phyloP scores from a whole-genome alignment of 2,888 invertebrate species.

The Timandra comae region DNA sequence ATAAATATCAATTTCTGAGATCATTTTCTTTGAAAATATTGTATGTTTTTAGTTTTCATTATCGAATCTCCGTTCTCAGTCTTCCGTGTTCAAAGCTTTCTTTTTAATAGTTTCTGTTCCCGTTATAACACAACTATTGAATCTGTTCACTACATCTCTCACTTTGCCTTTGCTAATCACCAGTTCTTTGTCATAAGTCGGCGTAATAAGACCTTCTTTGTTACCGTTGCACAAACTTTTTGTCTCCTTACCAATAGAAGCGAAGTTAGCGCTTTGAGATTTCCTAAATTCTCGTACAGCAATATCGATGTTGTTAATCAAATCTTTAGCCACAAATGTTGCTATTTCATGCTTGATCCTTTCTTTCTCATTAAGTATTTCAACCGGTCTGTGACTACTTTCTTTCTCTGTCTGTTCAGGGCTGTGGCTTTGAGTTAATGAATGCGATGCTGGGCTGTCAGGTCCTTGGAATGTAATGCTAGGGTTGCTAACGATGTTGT shows the following conservation, averaged over 20 bases:
- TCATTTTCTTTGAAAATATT: too few species aligned
- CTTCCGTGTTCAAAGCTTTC: slow-evolving; percentile 43
- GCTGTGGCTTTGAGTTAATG: slow-evolving; percentile 56
- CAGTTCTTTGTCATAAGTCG: slow-evolving; percentile 63
- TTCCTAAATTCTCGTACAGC: slow-evolving; percentile 62
- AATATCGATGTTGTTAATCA: slow-evolving; percentile 63
- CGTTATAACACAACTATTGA: slow-evolving; percentile 48
- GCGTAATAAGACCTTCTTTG: slow-evolving; percentile 51
- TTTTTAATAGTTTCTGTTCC: slow-evolving; percentile 25
- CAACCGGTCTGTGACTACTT: slow-evolving; percentile 42
- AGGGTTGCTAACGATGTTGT: slow-evolving; percentile 44
- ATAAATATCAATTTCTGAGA: too few species aligned
- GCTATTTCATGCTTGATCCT: slow-evolving; percentile 69
- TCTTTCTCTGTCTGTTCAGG: slow-evolving; percentile 48
- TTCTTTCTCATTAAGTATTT: slow-evolving; percentile 54
- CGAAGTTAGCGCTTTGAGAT: slow-evolving; percentile 57
- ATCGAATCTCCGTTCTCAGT: too few species aligned
- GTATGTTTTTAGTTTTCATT: too few species aligned
- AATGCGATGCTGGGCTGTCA: slow-evolving; percentile 65
- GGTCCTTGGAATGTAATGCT: slow-evolving; percentile 71
- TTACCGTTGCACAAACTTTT: slow-evolving; percentile 47
- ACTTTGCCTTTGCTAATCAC: slow-evolving; percentile 70
- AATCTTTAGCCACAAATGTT: slow-evolving; percentile 64
- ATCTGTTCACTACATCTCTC: slow-evolving; percentile 65
- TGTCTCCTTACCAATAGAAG: slow-evolving; percentile 21